Evolutionary conservation across 2,888 invertebrate species (phyloP), one percentile per base, ranked within the genome.

Genomic region (Unio pictorum): DNA sequence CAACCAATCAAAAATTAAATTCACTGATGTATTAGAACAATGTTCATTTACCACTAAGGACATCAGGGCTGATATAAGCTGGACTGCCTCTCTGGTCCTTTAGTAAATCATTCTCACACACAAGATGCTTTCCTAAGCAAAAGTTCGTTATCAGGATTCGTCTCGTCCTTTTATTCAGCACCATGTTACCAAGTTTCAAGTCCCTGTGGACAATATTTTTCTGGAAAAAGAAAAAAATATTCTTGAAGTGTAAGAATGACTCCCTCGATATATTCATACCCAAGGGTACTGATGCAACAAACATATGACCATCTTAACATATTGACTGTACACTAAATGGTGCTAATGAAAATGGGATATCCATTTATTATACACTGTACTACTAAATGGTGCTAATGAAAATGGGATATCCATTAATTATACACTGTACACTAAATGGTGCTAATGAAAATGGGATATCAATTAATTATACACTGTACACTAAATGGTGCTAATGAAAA

Each of bases 41-140:
- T 70, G 4, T 28, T n/a, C 23, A 78, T 83, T 73, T 75, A 80
- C 94, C 94, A 90, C 93, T 92, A 6, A 95, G 90, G 8, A 95
- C 94, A 88, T 95, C 95, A 0, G 95, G 95, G 2, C 94, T 94
- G 80, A 95, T 95, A 88, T 95, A 95, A 0, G 95, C 95, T 1
- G 95, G 95, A 0, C 94, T 94, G 1, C 95, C 95, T 87, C 94
- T 91, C 87, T 95, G 94, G 89, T 95, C 95, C 82, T 93, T 93
- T 59, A 95, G 89, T 55, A 93, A 89, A 82, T 94, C 94, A 76
- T 93, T 92, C 83, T 94, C 94, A 76, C 93, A 93, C n/a, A 93
- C 92, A 34, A 95, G 91, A 86, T 94, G 94, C 75, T 94, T 94
- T 0, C 94, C 94, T 66, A 95, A 91, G 84, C 94, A 94, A 89